These are phyloP conservation scores for Oxyteleia sp. DNA, from an alignment of 2,888 invertebrate genomes.

Conservation along the genomic window DNA sequence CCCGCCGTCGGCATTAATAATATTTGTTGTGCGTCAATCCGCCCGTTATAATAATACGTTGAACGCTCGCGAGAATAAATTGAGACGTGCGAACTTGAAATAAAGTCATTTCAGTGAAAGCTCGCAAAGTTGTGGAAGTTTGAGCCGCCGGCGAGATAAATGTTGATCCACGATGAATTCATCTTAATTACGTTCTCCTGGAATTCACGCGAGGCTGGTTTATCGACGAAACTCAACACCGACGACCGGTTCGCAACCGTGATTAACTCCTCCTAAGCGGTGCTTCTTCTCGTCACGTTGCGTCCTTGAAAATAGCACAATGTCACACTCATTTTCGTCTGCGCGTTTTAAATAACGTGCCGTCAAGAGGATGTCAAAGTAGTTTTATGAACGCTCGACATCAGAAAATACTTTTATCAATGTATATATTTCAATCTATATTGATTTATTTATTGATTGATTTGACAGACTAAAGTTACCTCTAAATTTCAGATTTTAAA, in stretches of 20 bases:
- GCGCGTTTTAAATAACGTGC: too few species aligned
- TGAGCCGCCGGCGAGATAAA: constrained; percentile 63
- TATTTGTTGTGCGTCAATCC: constrained; percentile 20
- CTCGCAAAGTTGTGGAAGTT: constrained; percentile 56
- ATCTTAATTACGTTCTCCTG: constrained; percentile 70
- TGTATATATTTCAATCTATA: too few species aligned
- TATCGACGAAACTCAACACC: constrained; percentile 71
- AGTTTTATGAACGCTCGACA: too few species aligned
- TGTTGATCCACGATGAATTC: constrained; percentile 67
- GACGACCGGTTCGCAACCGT: constrained; percentile 62
- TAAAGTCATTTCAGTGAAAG: constrained; percentile 57
- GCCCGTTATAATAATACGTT: constrained; percentile 25
- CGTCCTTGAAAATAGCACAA: constrained; percentile 39
- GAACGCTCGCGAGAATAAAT: constrained; percentile 31
- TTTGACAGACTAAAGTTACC: too few species aligned
- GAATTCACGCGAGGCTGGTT: constrained; percentile 70
- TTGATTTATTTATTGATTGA: too few species aligned
- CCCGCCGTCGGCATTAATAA: background rate
- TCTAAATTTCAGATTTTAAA: too few species aligned
- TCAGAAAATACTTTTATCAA: too few species aligned
- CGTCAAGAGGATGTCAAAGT: too few species aligned
- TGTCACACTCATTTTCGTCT: constrained; percentile 8
- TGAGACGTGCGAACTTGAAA: constrained; percentile 53
- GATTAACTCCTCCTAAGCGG: constrained; percentile 54
- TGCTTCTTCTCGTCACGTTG: constrained; percentile 22